Percentiles rank a stretch among this genome's conserved stretches.
phyloP scores from a whole-genome alignment of 2,797 vertebrate species.

The Apogon talboti region DNA sequence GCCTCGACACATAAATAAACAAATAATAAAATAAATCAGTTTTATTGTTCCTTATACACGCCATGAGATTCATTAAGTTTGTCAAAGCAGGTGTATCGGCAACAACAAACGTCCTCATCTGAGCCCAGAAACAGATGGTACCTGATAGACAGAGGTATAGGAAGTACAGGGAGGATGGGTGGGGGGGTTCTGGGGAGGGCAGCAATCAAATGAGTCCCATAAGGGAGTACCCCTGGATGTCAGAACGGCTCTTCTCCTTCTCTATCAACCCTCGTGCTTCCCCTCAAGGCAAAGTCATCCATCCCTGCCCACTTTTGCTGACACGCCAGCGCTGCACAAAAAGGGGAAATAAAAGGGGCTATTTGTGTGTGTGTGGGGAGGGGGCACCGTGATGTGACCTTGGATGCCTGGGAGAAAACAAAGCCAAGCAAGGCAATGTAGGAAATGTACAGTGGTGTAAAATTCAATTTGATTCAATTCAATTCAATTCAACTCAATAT shows the following conservation, averaged over 20 bases:
- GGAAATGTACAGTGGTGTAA: conserved; percentile 21
- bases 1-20: conserved; percentile 15
- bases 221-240: conserved; percentile 49
- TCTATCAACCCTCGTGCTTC: conserved; percentile 39
- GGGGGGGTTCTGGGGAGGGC: conserved; percentile 19
- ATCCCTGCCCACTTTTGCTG: conserved; percentile 71
- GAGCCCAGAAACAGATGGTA: conserved; percentile 70
- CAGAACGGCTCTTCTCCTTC: conserved; percentile 29
- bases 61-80: conserved; percentile 61
- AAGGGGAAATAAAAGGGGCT: conserved; percentile 30
- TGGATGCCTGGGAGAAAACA: conserved; percentile 55
- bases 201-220: conserved; percentile 67
- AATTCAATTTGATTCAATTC: too few relatives aligned
- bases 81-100: conserved; percentile 63
- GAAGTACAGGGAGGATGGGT: conserved; percentile 14
- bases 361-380: conserved; percentile 49
- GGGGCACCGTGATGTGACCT: conserved; percentile 63
- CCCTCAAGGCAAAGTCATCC: conserved; percentile 64
- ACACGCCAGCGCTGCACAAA: conserved; percentile 45
- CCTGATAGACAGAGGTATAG: conserved; percentile 49
- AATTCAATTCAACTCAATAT: too few relatives aligned
- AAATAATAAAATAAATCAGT: conserved; percentile 28
- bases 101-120: conserved; percentile 65
- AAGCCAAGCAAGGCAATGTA: conserved; percentile 29
- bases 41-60: conserved; percentile 46